A percentile compares a stretch with the other conserved stretches of the same genome.
phyloP scores from a whole-genome alignment of 2,113 vertebrate species.

The Eptesicus fuscus region DNA sequence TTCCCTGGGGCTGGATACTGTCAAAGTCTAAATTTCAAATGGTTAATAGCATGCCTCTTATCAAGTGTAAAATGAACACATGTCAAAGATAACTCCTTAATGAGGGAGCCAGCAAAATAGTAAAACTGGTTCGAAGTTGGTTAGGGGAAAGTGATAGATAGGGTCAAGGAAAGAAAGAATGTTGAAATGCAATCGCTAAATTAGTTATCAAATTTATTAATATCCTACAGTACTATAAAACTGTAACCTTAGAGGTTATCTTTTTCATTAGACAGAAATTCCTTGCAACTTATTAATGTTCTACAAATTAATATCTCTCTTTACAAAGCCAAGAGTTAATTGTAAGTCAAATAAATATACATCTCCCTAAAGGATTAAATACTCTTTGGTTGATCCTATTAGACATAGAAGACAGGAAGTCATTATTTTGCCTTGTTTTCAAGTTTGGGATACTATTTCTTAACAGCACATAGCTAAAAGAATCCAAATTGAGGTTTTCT shows the following conservation, averaged over 20 bases:
- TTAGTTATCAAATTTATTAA: constrained; percentile 15
- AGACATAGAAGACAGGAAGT: background rate
- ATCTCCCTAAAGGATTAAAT: constrained; percentile 35
- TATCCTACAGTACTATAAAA: background rate
- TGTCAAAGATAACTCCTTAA: constrained; percentile 52
- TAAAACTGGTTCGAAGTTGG: constrained; percentile 23
- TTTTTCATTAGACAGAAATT: constrained; percentile 36
- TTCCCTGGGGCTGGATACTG: background rate
- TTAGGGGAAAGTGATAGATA: constrained; percentile 14
- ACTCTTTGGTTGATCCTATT: background rate
- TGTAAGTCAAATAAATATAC: background rate
- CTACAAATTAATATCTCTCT: constrained; percentile 28
- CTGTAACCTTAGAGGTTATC: constrained; percentile 1
- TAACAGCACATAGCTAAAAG: background rate
- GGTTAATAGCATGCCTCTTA: constrained; percentile 13
- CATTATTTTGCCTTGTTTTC: constrained; percentile 39
- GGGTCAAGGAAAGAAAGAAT: background rate
- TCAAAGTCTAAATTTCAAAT: constrained; percentile 38
- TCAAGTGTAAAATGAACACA: background rate
- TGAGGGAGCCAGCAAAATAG: background rate
- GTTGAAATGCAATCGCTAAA: background rate
- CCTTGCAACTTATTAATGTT: constrained; percentile 19
- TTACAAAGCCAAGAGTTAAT: constrained; percentile 32
- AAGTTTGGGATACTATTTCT: constrained; percentile 26
- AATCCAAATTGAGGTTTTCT: constrained; percentile 18